Percentiles rank a stretch among this genome's conserved stretches.
Conservation (phyloP, 2,888 invertebrate species). For the Zygogramma bicolorata region DNA sequence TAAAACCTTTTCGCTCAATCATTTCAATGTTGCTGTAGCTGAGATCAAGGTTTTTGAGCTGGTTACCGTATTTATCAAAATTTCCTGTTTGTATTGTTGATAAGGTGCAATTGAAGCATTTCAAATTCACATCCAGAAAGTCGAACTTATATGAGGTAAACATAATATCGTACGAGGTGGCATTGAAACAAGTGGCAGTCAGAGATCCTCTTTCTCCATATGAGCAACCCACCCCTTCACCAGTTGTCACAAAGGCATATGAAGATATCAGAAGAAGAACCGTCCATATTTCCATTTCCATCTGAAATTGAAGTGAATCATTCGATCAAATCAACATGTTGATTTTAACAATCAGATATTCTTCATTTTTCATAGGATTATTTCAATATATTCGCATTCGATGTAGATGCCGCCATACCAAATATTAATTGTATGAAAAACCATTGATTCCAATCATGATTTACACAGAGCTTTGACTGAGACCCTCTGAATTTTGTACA, state of each 20-base stretch:
- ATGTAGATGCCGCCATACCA: too few relatives aligned
- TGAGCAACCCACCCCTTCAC: conserved; percentile 57
- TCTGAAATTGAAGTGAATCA: conserved; percentile 28
- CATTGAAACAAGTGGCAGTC: conserved; percentile 63
- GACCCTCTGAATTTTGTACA: too few relatives aligned
- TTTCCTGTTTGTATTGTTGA: conserved; percentile 55
- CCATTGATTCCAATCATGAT: too few relatives aligned
- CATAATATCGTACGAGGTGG: conserved; percentile 60
- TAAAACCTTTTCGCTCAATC: conserved; percentile 57
- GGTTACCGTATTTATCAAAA: conserved; percentile 63
- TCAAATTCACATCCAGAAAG: conserved; percentile 61
- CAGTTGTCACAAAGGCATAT: not conserved
- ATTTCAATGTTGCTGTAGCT: conserved; percentile 53
- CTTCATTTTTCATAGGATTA: not conserved
- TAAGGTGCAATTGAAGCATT: conserved; percentile 60
- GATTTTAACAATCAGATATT: not conserved
- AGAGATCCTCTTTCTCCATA: conserved; percentile 64
- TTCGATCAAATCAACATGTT: not conserved
- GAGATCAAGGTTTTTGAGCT: conserved; percentile 58
- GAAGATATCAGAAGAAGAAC: conserved; percentile 6
- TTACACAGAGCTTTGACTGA: too few relatives aligned
- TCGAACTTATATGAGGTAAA: conserved; percentile 62
- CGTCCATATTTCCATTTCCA: conserved; percentile 24
- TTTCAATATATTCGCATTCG: too few relatives aligned
- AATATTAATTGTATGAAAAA: too few relatives aligned